A percentile compares a stretch with the other conserved stretches of the same genome.
Evolutionary conservation across 1,140 invertebrate species (phyloP).

Genomic region (Drosophila obscura): DNA sequence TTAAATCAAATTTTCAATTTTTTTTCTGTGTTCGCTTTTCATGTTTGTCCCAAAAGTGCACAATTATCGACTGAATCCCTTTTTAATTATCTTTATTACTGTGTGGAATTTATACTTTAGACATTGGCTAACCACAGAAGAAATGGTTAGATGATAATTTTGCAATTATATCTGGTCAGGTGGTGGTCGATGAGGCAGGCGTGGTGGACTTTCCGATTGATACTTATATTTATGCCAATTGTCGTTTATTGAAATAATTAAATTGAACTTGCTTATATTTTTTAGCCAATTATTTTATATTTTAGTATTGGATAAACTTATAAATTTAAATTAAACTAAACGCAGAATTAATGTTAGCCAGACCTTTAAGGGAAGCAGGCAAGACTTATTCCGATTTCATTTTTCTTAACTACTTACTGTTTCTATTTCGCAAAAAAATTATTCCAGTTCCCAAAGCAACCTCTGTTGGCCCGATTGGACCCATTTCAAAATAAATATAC

Average conservation of each 20-base stretch:
- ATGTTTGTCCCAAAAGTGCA: neutral
- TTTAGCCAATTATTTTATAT: conserved; percentile 8
- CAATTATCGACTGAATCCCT: conserved; percentile 40
- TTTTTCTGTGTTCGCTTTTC: no score
- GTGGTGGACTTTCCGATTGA: no score
- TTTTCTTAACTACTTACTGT: no score
- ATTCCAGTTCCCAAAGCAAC: conserved; percentile 28
- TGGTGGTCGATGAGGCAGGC: no score
- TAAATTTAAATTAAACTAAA: no score
- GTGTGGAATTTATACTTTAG: conserved; percentile 23
- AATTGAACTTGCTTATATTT: neutral
- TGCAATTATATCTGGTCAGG: neutral
- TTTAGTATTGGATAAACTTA: neutral
- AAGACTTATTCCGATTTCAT: no score
- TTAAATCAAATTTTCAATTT: no score
- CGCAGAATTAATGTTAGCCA: no score
- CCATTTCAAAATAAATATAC: conserved; percentile 21
- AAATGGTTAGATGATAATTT: conserved; percentile 24
- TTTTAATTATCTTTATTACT: conserved; percentile 42
- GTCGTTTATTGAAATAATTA: no score
- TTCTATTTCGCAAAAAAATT: no score
- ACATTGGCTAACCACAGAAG: conserved; percentile 40
- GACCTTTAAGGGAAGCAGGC: no score
- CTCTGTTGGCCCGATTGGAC: conserved; percentile 10
- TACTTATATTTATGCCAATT: no score